These are phyloP conservation scores for Crossocerus cetratus DNA, from an alignment of 2,888 invertebrate genomes.

Conservation along the genomic window DNA sequence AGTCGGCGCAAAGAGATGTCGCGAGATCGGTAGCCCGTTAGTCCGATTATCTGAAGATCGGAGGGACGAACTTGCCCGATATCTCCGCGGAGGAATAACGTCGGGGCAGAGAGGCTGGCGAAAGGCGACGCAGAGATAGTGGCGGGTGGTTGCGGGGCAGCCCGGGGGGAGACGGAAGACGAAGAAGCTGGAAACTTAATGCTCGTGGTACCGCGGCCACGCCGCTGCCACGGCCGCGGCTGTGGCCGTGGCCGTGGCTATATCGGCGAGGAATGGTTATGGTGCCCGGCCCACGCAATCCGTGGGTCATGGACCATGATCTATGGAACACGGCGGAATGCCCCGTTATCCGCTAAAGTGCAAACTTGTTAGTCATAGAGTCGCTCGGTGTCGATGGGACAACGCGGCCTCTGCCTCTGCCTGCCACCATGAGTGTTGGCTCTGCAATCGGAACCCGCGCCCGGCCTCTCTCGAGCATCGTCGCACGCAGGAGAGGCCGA, in stretches of 20 bases:
- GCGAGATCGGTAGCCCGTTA: constrained; percentile 28
- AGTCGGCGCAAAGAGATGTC: neutral
- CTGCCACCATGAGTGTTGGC: too few species aligned
- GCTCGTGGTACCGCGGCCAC: constrained; percentile 57
- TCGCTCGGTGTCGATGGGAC: constrained; percentile 61
- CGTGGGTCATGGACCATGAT: constrained; percentile 74
- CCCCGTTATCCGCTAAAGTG: constrained; percentile 76
- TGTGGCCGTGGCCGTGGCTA: too few species aligned
- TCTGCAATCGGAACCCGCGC: neutral
- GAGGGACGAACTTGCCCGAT: constrained; percentile 40
- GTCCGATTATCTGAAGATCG: constrained; percentile 47
- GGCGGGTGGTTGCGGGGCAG: too few species aligned
- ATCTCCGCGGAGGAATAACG: constrained; percentile 12
- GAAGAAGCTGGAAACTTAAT: constrained; percentile 59
- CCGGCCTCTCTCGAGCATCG: neutral
- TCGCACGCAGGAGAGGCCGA: neutral
- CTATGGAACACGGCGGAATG: constrained; percentile 70
- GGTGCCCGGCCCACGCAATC: constrained; percentile 72
- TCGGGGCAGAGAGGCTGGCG: constrained; percentile 29
- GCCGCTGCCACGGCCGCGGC: constrained; percentile 47
- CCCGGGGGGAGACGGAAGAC: constrained; percentile 36
- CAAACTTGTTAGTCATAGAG: constrained; percentile 76
- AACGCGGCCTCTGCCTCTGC: constrained; percentile 32
- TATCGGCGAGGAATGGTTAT: constrained; percentile 59
- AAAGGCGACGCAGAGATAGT: neutral